phyloP scores from a whole-genome alignment of 1,140 invertebrate genomes.

The Drosophila kanapiae region DNA sequence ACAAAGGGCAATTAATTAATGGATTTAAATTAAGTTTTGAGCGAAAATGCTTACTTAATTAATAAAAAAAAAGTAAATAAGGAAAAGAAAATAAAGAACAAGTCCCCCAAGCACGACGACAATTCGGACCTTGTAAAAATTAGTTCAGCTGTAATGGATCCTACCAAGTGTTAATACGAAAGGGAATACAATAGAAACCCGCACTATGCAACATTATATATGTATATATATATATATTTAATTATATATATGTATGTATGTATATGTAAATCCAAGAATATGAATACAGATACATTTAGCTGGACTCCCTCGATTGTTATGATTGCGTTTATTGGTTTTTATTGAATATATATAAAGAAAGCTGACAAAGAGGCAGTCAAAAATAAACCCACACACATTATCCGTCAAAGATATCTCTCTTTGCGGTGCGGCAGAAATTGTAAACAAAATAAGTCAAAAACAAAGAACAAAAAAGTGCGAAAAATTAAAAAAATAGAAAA shows the following conservation, averaged over 20 bases:
- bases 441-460: constrained; percentile 4
- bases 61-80: neutral
- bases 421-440: constrained; percentile 27
- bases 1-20: constrained; percentile 40
- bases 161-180: constrained; percentile 16
- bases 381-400: constrained; percentile 16
- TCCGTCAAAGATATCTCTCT: neutral
- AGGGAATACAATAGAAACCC: constrained; percentile 1
- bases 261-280: constrained; percentile 16
- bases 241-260: neutral
- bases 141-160: constrained; percentile 34
- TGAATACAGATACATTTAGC: constrained; percentile 8
- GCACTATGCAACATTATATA: constrained; percentile 18
- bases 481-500: constrained; percentile 34
- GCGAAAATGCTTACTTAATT: constrained; percentile 18
- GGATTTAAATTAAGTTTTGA: constrained; percentile 31
- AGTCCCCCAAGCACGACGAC: constrained; percentile 5
- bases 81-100: neutral
- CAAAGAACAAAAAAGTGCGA: neutral
- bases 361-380: neutral
- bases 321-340: constrained; percentile 18
- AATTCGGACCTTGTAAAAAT: constrained; percentile 40
- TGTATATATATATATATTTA: neutral
- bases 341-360: neutral
- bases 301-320: constrained; percentile 26